Percentiles rank a stretch among this genome's conserved stretches.
phyloP scores from a whole-genome alignment of 2,888 invertebrate species.

The Ramazzottius varieornatus region DNA sequence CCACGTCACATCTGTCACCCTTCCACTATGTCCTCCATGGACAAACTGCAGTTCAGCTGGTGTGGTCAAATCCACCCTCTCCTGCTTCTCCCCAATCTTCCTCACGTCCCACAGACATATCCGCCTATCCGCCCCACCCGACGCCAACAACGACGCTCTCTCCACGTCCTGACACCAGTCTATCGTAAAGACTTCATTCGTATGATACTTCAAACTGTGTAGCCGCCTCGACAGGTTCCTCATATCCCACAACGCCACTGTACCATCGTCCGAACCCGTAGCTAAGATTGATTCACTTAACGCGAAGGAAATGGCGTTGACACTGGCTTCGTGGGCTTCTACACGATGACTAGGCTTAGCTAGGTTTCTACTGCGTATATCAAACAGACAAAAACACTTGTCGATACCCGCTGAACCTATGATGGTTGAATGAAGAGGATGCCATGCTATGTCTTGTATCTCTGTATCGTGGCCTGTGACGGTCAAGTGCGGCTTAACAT shows the following conservation, averaged over 20 bases:
- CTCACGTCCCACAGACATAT: constrained; percentile 88
- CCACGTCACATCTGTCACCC: constrained; percentile 4
- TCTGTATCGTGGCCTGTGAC: background rate
- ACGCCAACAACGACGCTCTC: constrained; percentile 82
- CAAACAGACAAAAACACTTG: background rate
- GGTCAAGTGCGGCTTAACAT: background rate
- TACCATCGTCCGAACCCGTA: constrained; percentile 92
- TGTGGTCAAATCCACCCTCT: background rate
- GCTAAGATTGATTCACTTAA: constrained; percentile 95
- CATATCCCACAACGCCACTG: constrained; percentile 87
- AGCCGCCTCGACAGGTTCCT: constrained; percentile 83
- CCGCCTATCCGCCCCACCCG: constrained; percentile 84
- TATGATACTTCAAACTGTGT: constrained; percentile 97
- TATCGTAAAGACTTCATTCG: constrained; percentile 95
- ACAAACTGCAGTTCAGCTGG: background rate
- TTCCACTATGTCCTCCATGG: background rate
- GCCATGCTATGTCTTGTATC: background rate
- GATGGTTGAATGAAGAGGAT: background rate
- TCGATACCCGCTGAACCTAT: background rate
- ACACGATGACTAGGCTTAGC: constrained; percentile 93
- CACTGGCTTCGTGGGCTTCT: constrained; percentile 95
- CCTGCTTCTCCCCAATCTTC: background rate
- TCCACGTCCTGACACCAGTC: background rate
- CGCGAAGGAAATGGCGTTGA: constrained; percentile 95
- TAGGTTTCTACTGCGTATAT: constrained; percentile 55